phyloP scores from a whole-genome alignment of 2,797 vertebrate species.

The Myotis findleyi region DNA sequence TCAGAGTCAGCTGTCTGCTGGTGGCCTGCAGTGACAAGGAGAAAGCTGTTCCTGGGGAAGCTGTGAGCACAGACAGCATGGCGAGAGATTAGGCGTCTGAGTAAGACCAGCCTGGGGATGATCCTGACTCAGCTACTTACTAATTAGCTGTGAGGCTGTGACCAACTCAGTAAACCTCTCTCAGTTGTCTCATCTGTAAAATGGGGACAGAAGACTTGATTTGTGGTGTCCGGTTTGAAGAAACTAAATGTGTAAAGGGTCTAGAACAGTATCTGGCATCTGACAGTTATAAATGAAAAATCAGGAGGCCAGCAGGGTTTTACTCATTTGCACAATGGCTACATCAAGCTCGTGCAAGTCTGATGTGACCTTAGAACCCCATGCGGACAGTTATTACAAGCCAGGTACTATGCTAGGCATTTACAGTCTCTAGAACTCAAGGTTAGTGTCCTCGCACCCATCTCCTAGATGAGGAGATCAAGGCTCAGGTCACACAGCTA shows the following conservation, averaged over 20 bases:
- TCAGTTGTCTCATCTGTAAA: background rate
- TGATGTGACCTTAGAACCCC: background rate
- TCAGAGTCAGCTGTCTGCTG: background rate
- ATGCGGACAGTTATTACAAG: accelerated
- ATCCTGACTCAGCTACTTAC: background rate
- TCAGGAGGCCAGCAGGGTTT: background rate
- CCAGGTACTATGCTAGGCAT: background rate
- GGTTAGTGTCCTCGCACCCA: background rate
- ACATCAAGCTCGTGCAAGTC: too few relatives aligned
- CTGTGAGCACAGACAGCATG: background rate
- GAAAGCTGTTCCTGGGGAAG: conserved; percentile 4
- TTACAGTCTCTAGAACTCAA: background rate
- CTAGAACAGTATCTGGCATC: background rate
- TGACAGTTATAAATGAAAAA: background rate
- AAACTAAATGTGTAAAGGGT: background rate
- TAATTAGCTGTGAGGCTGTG: background rate
- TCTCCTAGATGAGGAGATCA: background rate
- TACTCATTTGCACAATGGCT: background rate
- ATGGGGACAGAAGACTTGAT: background rate
- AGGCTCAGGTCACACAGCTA: background rate
- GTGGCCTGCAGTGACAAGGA: background rate
- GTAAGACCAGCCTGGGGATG: background rate
- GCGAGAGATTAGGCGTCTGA: background rate
- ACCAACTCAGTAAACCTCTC: background rate
- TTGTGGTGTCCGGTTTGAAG: background rate